Conservation (phyloP, 1,140 invertebrate genomes). For the Mycetomoellerius zeteki region DNA sequence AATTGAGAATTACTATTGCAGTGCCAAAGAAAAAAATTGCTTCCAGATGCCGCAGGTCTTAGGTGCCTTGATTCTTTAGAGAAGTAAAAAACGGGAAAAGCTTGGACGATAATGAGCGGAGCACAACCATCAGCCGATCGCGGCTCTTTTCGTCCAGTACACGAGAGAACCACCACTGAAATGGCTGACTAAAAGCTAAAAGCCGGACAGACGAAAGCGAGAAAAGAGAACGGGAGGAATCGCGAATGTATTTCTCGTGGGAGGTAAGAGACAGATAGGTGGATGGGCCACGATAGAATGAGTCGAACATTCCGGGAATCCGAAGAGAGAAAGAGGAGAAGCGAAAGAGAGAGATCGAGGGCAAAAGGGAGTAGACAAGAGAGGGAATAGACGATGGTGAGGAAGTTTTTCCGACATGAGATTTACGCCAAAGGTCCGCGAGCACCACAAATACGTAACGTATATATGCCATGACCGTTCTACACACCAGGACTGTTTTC, state of each 20-base stretch:
- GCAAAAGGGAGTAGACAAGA: neutral
- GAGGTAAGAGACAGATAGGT: constrained; percentile 37
- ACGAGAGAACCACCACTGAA: constrained; percentile 57
- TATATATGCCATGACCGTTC: constrained; percentile 62
- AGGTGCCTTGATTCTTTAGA: constrained; percentile 33
- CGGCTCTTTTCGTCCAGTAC: constrained; percentile 27
- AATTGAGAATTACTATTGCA: neutral
- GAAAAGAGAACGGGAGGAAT: constrained; percentile 34
- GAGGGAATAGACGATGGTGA: neutral
- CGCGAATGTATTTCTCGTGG: constrained; percentile 42
- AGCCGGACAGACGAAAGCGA: constrained; percentile 70
- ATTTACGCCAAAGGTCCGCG: constrained; percentile 74
- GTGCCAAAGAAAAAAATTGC: neutral
- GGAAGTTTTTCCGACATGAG: constrained; percentile 74
- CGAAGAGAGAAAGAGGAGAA: constrained; percentile 19
- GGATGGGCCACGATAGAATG: constrained; percentile 35
- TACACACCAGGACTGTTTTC: constrained; percentile 59
- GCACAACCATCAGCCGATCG: constrained; percentile 31
- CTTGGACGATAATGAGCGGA: constrained; percentile 32
- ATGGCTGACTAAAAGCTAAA: constrained; percentile 75
- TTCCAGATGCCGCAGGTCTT: neutral
- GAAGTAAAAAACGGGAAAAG: constrained; percentile 31
- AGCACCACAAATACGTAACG: constrained; percentile 68
- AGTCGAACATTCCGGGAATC: constrained; percentile 38
- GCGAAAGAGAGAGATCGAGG: neutral